phyloP scores from a whole-genome alignment of 2,888 invertebrate species.

The Ferrisia virgata region DNA sequence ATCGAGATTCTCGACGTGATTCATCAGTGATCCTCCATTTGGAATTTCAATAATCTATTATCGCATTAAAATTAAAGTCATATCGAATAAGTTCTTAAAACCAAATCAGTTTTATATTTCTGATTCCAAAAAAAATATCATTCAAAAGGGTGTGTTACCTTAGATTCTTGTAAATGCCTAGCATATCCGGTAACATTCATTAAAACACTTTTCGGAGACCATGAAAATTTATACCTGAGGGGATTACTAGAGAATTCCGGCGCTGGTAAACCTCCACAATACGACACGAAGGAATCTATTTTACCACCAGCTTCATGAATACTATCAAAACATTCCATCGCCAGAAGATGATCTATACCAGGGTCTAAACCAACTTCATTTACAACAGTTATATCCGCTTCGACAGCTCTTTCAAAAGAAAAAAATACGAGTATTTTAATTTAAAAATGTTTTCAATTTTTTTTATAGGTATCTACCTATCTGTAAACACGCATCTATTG shows the following conservation, averaged over 20 bases:
- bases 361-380: slow-evolving; percentile 98
- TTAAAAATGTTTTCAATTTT: too few species aligned
- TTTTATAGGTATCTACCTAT: too few species aligned
- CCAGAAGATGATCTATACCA: slow-evolving; percentile 96
- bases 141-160: slow-evolving; percentile 58
- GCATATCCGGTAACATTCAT: slow-evolving; percentile 87
- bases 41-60: slow-evolving; percentile 78
- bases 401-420: slow-evolving; percentile 64
- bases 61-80: background rate
- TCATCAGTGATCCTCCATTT: slow-evolving; percentile 85
- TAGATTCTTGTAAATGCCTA: slow-evolving; percentile 76
- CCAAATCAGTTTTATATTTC: background rate
- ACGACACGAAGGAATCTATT: slow-evolving; percentile 91
- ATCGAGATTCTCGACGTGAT: slow-evolving; percentile 71
- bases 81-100: background rate
- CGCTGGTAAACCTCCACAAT: slow-evolving; percentile 95
- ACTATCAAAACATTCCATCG: slow-evolving; percentile 94
- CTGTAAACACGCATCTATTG: too few species aligned
- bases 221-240: slow-evolving; percentile 87
- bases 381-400: slow-evolving; percentile 86
- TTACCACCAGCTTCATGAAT: slow-evolving; percentile 84
- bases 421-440: too few species aligned
- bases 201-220: slow-evolving; percentile 93
- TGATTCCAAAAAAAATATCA: background rate
- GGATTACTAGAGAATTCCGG: slow-evolving; percentile 94